These are phyloP conservation scores for Sminthurides aquaticus DNA, from an alignment of 2,888 invertebrate species.

Conservation along the genomic window DNA sequence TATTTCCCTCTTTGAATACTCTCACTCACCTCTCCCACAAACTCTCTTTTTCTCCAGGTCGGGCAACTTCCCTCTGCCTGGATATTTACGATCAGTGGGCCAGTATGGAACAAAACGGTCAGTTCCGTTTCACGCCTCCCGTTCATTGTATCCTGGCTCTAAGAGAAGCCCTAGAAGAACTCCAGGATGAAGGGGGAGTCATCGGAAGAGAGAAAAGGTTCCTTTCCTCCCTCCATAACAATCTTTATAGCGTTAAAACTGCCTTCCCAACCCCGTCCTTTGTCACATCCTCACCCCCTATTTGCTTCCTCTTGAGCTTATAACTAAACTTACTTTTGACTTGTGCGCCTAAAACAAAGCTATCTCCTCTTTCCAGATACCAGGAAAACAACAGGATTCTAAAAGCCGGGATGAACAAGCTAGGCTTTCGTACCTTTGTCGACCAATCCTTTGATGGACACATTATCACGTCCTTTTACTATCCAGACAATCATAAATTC, in stretches of 20 bases:
- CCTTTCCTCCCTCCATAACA: constrained; percentile 7
- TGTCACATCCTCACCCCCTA: neutral
- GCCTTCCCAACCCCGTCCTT: neutral
- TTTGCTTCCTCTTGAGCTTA: neutral
- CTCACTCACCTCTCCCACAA: neutral
- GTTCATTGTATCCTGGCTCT: constrained; percentile 50
- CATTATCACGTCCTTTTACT: constrained; percentile 50
- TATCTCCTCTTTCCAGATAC: constrained; percentile 45
- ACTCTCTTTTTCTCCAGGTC: constrained; percentile 43
- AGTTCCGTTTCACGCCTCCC: constrained; percentile 52
- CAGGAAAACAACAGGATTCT: constrained; percentile 47
- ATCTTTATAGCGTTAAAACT: too few species aligned
- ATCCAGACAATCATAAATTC: constrained; percentile 48
- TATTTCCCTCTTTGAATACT: neutral
- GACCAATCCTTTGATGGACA: constrained; percentile 45
- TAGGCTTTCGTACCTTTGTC: constrained; percentile 48
- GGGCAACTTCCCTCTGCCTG: constrained; percentile 47
- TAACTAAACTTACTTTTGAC: too few species aligned
- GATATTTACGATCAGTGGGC: constrained; percentile 49
- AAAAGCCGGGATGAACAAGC: constrained; percentile 47
- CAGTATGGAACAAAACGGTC: constrained; percentile 47
- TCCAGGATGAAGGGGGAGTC: constrained; percentile 48
- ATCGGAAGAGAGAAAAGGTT: constrained; percentile 46
- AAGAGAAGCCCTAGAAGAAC: constrained; percentile 47
- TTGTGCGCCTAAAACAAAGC: neutral